Conservation (phyloP, 2,797 vertebrate species). For the Chloroceryle amazona region DNA sequence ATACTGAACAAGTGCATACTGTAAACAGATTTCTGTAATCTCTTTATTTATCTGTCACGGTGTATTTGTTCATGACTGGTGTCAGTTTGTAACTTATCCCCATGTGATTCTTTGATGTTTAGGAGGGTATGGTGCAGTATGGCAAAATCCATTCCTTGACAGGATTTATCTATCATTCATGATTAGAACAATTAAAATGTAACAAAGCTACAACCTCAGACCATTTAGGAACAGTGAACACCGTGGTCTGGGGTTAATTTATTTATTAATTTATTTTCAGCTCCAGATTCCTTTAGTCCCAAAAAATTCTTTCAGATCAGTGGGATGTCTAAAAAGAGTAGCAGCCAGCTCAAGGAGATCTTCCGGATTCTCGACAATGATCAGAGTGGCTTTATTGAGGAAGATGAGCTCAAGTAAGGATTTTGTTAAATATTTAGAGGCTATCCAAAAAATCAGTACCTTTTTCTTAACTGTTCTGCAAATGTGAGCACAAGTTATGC, state of each 20-base stretch:
- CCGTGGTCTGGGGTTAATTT: slow-evolving; percentile 54
- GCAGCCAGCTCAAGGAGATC: slow-evolving; percentile 90
- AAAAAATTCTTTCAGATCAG: slow-evolving; percentile 96
- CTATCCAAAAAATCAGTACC: not conserved
- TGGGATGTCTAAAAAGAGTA: slow-evolving; percentile 92
- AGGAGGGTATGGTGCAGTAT: not conserved
- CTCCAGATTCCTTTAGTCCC: slow-evolving; percentile 92
- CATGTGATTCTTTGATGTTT: not conserved
- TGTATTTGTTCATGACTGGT: not conserved
- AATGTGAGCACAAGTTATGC: not conserved
- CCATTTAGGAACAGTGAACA: not conserved
- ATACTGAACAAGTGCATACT: not conserved
- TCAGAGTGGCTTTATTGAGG: slow-evolving; percentile 93
- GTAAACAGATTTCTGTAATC: not conserved
- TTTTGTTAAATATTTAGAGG: not conserved
- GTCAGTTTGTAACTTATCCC: not conserved
- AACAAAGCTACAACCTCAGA: not conserved
- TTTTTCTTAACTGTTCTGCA: not conserved
- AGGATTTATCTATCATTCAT: not conserved
- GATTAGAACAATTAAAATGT: not conserved
- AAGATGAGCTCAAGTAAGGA: slow-evolving; percentile 94
- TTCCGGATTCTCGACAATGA: slow-evolving; percentile 93
- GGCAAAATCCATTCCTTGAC: not conserved
- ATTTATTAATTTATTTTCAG: slow-evolving; percentile 82
- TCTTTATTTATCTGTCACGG: not conserved